Evolutionary conservation across 2,888 invertebrate species (phyloP).

Genomic region (Nesidiocoris tenuis): DNA sequence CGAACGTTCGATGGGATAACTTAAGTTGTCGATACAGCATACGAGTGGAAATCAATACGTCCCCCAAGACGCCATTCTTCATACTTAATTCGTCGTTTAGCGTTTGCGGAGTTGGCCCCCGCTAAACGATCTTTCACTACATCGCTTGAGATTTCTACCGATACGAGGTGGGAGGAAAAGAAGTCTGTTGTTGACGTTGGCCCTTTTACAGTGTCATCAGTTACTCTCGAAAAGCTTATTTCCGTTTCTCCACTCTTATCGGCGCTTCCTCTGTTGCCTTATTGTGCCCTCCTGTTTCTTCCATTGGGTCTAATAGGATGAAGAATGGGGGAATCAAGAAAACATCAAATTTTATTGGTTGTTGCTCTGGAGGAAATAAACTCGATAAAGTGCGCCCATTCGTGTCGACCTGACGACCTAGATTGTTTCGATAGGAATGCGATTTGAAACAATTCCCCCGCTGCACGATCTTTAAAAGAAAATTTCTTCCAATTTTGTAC

Average conservation of each 20-base stretch:
- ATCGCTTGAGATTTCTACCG: conserved; percentile 30
- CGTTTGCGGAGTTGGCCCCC: conserved; percentile 6
- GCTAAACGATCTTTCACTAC: conserved; percentile 35
- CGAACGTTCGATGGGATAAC: conserved; percentile 17
- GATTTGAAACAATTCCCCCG: no score
- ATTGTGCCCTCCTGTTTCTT: neutral
- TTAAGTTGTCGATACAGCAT: conserved; percentile 37
- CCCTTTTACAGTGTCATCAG: conserved; percentile 35
- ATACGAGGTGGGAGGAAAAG: conserved; percentile 25
- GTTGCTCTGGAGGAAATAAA: neutral
- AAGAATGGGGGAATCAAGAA: neutral
- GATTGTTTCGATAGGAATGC: no score
- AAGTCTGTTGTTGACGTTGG: conserved; percentile 37
- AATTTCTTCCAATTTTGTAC: no score
- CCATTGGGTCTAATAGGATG: neutral
- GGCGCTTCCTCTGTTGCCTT: neutral
- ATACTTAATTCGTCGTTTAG: conserved; percentile 46
- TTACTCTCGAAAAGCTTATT: conserved; percentile 28
- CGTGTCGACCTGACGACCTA: neutral
- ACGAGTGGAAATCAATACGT: conserved; percentile 35
- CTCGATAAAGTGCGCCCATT: neutral
- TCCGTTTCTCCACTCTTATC: conserved; percentile 22
- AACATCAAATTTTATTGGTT: neutral
- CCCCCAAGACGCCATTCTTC: conserved; percentile 38
- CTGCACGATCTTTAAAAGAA: no score